Evolutionary conservation across 2,797 vertebrate species (phyloP).

Genomic region (Spinibarbus caldwelli): DNA sequence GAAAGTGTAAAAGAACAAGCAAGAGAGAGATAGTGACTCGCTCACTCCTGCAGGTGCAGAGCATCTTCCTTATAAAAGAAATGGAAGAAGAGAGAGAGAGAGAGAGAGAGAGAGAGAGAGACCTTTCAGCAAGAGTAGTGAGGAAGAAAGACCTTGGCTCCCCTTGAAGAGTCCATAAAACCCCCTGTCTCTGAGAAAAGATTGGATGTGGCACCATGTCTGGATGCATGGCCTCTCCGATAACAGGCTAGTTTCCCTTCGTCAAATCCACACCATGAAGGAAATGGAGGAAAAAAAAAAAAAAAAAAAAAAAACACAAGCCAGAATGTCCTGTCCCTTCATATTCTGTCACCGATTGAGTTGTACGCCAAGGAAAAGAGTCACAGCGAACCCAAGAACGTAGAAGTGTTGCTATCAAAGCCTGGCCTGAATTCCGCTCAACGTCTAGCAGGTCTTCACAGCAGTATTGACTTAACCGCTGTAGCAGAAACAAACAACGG

Average conservation of each 20-base stretch:
- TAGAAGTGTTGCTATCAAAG: slow-evolving; percentile 38
- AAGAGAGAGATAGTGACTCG: not conserved
- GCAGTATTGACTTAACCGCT: slow-evolving; percentile 53
- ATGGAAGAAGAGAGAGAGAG: not conserved
- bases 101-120: not conserved
- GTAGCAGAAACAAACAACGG: slow-evolving; percentile 56
- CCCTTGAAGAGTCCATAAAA: slow-evolving; percentile 52
- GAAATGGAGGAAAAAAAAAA: slow-evolving; percentile 28
- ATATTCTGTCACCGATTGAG: slow-evolving; percentile 4
- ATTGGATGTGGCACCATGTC: slow-evolving; percentile 54
- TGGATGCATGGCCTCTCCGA: slow-evolving; percentile 63
- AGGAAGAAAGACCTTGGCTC: slow-evolving; percentile 41
- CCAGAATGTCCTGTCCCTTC: not conserved
- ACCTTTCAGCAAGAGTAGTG: slow-evolving; percentile 23
- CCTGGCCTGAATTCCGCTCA: slow-evolving; percentile 28
- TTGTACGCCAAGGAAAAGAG: slow-evolving; percentile 22
- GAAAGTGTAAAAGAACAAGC: slow-evolving; percentile 16
- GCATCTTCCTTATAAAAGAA: slow-evolving; percentile 12
- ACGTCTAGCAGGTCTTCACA: slow-evolving; percentile 7
- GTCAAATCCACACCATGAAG: slow-evolving; percentile 57
- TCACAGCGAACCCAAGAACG: not conserved
- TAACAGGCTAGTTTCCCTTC: slow-evolving; percentile 69
- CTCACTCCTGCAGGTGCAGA: slow-evolving; percentile 19
- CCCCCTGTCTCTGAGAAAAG: slow-evolving; percentile 31
- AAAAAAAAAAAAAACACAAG: not conserved